These are phyloP conservation scores for Ophioderma brevispina DNA, from an alignment of 35 echinoderm and acorn worm species.

Conservation along the genomic window DNA sequence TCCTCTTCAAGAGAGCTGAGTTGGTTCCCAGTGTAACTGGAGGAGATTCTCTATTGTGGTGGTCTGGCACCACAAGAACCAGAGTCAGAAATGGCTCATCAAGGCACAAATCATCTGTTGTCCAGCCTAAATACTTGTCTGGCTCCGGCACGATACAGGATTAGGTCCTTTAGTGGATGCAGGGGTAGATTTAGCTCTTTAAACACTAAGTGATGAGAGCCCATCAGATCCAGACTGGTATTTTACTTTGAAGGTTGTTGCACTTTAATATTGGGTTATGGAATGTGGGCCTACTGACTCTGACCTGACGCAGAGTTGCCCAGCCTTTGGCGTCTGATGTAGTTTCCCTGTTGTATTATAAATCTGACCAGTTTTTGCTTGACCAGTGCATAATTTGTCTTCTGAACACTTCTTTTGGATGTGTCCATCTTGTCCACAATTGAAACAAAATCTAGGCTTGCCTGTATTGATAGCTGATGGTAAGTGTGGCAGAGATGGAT, in stretches of 20 bases:
- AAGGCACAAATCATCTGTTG: conserved; percentile 11
- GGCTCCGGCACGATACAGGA: conserved; percentile 62
- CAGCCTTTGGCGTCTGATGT: conserved; percentile 9
- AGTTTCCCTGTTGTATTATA: conserved; percentile 48
- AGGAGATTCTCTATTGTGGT: neutral
- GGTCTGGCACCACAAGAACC: conserved; percentile 61
- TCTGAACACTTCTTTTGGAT: conserved; percentile 28
- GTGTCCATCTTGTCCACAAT: conserved; percentile 56
- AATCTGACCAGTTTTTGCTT: conserved; percentile 52
- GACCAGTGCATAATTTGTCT: neutral
- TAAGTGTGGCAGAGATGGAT: too few relatives aligned
- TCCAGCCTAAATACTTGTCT: conserved; percentile 65
- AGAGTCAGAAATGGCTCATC: conserved; percentile 24
- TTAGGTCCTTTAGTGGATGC: conserved; percentile 49
- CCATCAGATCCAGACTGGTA: conserved; percentile 58
- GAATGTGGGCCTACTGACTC: conserved; percentile 27
- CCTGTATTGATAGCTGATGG: neutral
- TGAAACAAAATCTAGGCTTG: conserved; percentile 41
- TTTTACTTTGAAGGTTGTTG: neutral
- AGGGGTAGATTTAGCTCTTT: conserved; percentile 17
- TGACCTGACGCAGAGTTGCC: conserved; percentile 33
- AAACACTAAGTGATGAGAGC: conserved; percentile 54
- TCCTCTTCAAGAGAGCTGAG: neutral
- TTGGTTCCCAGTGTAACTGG: neutral
- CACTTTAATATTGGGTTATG: neutral